Conservation (phyloP, 2,888 invertebrate genomes). For the Harpalus rufipes region DNA sequence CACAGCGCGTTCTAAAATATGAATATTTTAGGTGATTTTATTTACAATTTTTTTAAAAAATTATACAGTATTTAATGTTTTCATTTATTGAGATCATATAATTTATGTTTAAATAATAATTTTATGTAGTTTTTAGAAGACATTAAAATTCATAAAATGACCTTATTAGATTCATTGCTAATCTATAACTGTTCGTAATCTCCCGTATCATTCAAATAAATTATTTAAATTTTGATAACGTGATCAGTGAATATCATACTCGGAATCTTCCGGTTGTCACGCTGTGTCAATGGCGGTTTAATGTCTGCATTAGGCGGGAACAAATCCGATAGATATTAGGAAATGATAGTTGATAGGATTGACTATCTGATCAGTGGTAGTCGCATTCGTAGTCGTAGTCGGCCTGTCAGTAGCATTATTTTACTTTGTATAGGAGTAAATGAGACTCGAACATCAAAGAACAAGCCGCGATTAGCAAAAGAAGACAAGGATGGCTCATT, state of each 20-base stretch:
- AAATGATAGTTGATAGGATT: constrained; percentile 40
- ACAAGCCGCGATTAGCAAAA: constrained; percentile 1
- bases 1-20: too few relatives aligned
- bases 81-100: too few relatives aligned
- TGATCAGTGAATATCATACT: constrained; percentile 16
- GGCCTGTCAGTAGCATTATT: constrained; percentile 46
- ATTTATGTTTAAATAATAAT: too few relatives aligned
- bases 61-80: too few relatives aligned
- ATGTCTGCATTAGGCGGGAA: constrained; percentile 39
- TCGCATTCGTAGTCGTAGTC: neutral
- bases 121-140: too few relatives aligned
- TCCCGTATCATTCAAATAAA: constrained; percentile 1
- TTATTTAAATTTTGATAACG: constrained; percentile 36
- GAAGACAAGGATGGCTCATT: neutral
- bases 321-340: constrained; percentile 46
- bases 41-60: too few relatives aligned
- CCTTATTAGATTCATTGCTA: too few relatives aligned
- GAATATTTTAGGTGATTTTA: too few relatives aligned
- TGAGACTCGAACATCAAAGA: constrained; percentile 46
- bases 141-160: too few relatives aligned
- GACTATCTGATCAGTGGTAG: constrained; percentile 30
- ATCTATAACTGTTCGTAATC: neutral
- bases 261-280: constrained; percentile 36
- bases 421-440: constrained; percentile 23
- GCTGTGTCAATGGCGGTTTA: constrained; percentile 17